Evolutionary conservation across 2,888 invertebrate species (phyloP), one percentile per base, ranked within the genome.

Genomic region (Barypeithes pellucidus): DNA sequence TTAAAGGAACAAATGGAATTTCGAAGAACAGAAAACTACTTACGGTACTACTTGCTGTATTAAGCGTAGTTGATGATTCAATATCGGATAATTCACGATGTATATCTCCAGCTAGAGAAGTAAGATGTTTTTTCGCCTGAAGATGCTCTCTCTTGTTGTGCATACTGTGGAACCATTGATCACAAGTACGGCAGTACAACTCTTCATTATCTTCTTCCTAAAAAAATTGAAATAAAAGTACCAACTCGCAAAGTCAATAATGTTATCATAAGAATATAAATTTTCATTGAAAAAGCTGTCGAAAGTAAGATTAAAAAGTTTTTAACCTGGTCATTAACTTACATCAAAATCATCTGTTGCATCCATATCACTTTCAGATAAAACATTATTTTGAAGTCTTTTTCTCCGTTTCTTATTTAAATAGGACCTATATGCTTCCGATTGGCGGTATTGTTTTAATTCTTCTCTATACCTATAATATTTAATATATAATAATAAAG

Each of bases 61-160:
- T 65, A 11, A 54, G 18, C 14, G 67, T 67, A 18, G 47, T 54
- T 24, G 73, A 33, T 16, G 65, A 72, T 72, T 80, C 45, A 75
- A 74, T 50, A 73, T 78, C 71, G 14, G 80, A 82, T 66, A 85
- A 77, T 78, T 86, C 86, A 68, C 84, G 82, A 68, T 81, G 81
- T 77, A 85, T 86, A 73, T 86, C 85, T 20, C 86, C 86, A 7
- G 85, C 85, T 33, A 86, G 82, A 7, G 84, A 84, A 82, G 85
- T 88, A 61, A 89, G 84, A 81, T 90, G 90, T 75, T 88, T 88
- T 73, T 87, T 84, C 7, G 90, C 89, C 80, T 88, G 88, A 77
- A 90, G 83, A 82, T 90, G 90, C 78, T 90, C 90, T 67, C 87
- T 85, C 80, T 89, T 90, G 81, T 90, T 90, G 79, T 90, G 90